Percentiles rank a stretch among this genome's conserved stretches.
These are phyloP conservation scores for Crocallis elinguaria DNA, from an alignment of 2,888 invertebrate genomes.

Conservation along the genomic window DNA sequence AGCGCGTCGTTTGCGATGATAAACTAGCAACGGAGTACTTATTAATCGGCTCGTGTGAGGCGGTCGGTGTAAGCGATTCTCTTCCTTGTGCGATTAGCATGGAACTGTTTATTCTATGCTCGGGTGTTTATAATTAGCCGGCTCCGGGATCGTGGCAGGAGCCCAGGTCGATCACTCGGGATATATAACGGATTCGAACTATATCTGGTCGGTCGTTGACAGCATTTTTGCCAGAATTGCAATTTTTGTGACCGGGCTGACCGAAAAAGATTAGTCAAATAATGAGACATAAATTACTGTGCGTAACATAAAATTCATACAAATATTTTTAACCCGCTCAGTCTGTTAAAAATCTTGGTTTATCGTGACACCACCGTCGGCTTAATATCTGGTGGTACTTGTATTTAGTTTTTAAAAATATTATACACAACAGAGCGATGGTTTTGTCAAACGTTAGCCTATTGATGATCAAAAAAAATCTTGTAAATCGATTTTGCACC, in stretches of 20 bases:
- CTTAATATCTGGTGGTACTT: too few relatives aligned
- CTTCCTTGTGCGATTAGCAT: slow-evolving; percentile 63
- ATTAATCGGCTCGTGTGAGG: slow-evolving; percentile 47
- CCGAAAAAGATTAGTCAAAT: neutral
- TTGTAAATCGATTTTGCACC: too few relatives aligned
- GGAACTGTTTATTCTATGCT: slow-evolving; percentile 63
- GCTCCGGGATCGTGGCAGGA: slow-evolving; percentile 75
- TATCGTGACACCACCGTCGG: too few relatives aligned
- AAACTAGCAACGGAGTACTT: slow-evolving; percentile 51
- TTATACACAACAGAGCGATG: too few relatives aligned
- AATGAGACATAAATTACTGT: too few relatives aligned
- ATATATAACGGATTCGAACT: slow-evolving; percentile 72
- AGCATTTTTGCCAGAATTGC: slow-evolving; percentile 57
- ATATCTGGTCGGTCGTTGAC: slow-evolving; percentile 80
- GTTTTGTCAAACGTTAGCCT: too few relatives aligned
- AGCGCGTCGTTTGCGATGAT: slow-evolving; percentile 52
- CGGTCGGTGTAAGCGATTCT: slow-evolving; percentile 55
- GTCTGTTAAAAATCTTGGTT: too few relatives aligned
- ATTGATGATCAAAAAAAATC: too few relatives aligned
- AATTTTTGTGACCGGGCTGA: neutral
- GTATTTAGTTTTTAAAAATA: too few relatives aligned
- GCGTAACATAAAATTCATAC: too few relatives aligned
- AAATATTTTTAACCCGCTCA: too few relatives aligned
- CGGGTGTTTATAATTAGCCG: slow-evolving; percentile 72
- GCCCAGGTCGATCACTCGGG: slow-evolving; percentile 82